Evolutionary conservation across 2,888 invertebrate species (phyloP).

Genomic region (Ectropis crepuscularia): DNA sequence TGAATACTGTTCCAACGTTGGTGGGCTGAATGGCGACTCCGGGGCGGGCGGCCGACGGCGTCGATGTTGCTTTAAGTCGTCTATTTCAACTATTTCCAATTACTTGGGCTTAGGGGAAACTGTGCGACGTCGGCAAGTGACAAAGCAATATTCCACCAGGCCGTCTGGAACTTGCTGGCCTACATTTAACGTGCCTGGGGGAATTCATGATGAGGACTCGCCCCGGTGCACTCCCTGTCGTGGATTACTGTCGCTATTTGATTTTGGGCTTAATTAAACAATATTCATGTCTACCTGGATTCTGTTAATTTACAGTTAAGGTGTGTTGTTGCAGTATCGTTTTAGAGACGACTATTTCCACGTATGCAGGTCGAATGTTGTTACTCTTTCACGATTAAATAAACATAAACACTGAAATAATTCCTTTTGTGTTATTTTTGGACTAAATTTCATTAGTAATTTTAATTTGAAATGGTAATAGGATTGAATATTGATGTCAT

Average conservation of each 20-base stretch:
- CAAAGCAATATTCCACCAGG: constrained; percentile 82
- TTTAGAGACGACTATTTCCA: too few relatives aligned
- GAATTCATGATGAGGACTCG: constrained; percentile 78
- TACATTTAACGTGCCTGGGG: constrained; percentile 81
- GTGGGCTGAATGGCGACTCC: constrained; percentile 27
- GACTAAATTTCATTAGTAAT: too few relatives aligned
- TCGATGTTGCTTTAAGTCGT: constrained; percentile 70
- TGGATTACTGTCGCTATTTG: constrained; percentile 70
- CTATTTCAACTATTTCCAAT: constrained; percentile 85
- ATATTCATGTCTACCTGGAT: constrained; percentile 15
- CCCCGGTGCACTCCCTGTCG: constrained; percentile 69
- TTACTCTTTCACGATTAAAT: too few relatives aligned
- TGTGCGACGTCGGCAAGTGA: constrained; percentile 81
- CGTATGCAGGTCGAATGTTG: too few relatives aligned
- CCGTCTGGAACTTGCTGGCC: constrained; percentile 77
- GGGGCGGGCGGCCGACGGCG: constrained; percentile 31
- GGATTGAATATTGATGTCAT: too few relatives aligned
- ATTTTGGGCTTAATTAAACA: constrained; percentile 41
- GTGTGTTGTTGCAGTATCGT: background rate
- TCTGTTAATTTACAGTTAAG: background rate
- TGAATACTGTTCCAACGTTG: constrained; percentile 39
- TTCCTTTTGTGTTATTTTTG: too few relatives aligned
- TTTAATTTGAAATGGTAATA: too few relatives aligned
- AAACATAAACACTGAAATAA: too few relatives aligned
- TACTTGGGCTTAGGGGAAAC: constrained; percentile 81